A percentile compares a stretch with the other conserved stretches of the same genome.
Evolutionary conservation across 1,140 invertebrate species (phyloP).

Genomic region (Panagrolaimus sp.): DNA sequence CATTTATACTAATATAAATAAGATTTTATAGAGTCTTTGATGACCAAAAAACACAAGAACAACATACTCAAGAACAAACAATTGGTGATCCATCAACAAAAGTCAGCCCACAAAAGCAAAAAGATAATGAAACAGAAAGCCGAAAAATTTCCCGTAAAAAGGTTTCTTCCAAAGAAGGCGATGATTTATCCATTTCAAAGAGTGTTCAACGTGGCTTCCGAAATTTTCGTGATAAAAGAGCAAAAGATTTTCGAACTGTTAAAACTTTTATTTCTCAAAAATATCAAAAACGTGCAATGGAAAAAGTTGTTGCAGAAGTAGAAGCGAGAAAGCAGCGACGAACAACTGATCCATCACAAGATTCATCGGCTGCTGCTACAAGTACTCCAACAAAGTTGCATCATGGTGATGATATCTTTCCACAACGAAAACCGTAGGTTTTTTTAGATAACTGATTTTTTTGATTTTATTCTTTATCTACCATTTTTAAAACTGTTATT

Average conservation of each 20-base stretch:
- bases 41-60: too few relatives aligned
- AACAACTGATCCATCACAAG: not conserved
- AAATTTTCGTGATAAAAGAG: not conserved
- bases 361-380: not conserved
- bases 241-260: not conserved
- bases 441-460: not conserved
- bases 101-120: too few relatives aligned
- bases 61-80: too few relatives aligned
- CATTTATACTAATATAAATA: too few relatives aligned
- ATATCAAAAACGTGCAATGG: not conserved
- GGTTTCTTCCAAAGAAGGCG: not conserved
- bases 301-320: not conserved
- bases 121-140: too few relatives aligned
- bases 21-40: too few relatives aligned
- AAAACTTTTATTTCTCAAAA: not conserved
- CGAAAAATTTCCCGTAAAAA: too few relatives aligned
- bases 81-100: too few relatives aligned
- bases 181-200: not conserved
- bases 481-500: too few relatives aligned
- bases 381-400: not conserved
- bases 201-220: not conserved
- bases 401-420: slow-evolving; percentile 8
- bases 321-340: not conserved
- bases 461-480: too few relatives aligned
- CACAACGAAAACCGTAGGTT: not conserved